Evolutionary conservation across 53 echinoderm and acorn worm genomes (phyloP).

Genomic region (Holothuria leucospilota): DNA sequence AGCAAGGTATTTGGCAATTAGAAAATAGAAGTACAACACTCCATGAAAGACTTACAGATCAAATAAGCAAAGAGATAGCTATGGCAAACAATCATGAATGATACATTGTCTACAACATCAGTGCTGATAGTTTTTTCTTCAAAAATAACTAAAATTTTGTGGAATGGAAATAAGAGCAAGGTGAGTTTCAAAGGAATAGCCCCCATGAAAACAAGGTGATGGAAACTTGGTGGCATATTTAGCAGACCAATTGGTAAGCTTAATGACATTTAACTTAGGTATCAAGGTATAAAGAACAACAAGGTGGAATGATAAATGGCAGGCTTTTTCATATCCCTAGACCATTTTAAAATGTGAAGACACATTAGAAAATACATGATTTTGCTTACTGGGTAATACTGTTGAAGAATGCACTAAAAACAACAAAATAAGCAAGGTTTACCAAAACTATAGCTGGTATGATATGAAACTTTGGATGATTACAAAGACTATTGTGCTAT

Average conservation of each 20-base stretch:
- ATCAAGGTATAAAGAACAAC: too few relatives aligned
- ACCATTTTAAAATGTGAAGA: too few relatives aligned
- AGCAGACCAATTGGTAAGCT: background rate
- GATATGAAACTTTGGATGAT: too few relatives aligned
- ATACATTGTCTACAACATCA: background rate
- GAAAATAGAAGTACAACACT: background rate
- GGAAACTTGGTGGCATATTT: background rate
- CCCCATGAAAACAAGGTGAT: background rate
- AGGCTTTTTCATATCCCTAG: too few relatives aligned
- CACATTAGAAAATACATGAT: too few relatives aligned
- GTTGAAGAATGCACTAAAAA: too few relatives aligned
- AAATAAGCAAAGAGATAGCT: background rate
- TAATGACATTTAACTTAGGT: too few relatives aligned
- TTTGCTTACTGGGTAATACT: too few relatives aligned
- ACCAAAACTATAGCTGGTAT: too few relatives aligned
- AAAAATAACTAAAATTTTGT: background rate
- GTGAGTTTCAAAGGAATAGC: background rate
- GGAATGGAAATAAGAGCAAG: conserved; percentile 12
- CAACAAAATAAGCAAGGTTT: too few relatives aligned
- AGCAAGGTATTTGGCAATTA: conserved; percentile 32
- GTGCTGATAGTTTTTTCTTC: background rate
- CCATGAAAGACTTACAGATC: conserved; percentile 10
- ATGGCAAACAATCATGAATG: background rate
- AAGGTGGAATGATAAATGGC: too few relatives aligned
- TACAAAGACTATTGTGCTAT: too few relatives aligned